phyloP scores from a whole-genome alignment of 2,888 invertebrate genomes.

The Heliconius charithonia region DNA sequence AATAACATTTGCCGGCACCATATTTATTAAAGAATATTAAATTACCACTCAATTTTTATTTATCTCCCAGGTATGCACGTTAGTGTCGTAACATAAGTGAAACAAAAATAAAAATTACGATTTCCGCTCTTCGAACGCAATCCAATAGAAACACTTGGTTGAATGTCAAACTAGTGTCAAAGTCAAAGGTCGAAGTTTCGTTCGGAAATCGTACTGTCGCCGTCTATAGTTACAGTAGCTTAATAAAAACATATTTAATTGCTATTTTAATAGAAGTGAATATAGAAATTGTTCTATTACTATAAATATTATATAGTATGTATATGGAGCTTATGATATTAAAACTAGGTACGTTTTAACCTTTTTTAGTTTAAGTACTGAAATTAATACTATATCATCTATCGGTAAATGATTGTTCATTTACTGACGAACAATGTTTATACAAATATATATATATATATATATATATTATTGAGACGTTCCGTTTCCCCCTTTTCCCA shows the following conservation, averaged over 20 bases:
- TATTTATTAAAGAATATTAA: constrained; percentile 46
- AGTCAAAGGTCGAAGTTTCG: constrained; percentile 40
- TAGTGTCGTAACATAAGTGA: constrained; percentile 40
- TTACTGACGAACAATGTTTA: too few relatives aligned
- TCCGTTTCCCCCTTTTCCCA: too few relatives aligned
- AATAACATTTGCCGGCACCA: constrained; percentile 66
- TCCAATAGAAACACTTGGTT: constrained; percentile 29
- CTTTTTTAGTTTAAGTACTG: background rate
- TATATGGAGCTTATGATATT: background rate
- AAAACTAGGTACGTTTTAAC: background rate
- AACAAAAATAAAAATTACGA: constrained; percentile 46
- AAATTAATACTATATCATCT: too few relatives aligned
- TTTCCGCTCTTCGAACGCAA: constrained; percentile 40
- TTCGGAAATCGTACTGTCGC: constrained; percentile 24
- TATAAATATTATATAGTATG: background rate
- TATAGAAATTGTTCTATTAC: background rate
- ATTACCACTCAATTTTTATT: constrained; percentile 16
- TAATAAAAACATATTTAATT: background rate
- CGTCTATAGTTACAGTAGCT: background rate
- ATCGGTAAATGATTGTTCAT: too few relatives aligned
- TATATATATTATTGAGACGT: too few relatives aligned
- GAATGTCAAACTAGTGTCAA: constrained; percentile 45
- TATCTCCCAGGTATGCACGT: constrained; percentile 22
- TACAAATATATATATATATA: too few relatives aligned
- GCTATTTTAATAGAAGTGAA: too few relatives aligned